phyloP scores from a whole-genome alignment of 2,113 vertebrate species.

The Shinisaurus crocodilurus region DNA sequence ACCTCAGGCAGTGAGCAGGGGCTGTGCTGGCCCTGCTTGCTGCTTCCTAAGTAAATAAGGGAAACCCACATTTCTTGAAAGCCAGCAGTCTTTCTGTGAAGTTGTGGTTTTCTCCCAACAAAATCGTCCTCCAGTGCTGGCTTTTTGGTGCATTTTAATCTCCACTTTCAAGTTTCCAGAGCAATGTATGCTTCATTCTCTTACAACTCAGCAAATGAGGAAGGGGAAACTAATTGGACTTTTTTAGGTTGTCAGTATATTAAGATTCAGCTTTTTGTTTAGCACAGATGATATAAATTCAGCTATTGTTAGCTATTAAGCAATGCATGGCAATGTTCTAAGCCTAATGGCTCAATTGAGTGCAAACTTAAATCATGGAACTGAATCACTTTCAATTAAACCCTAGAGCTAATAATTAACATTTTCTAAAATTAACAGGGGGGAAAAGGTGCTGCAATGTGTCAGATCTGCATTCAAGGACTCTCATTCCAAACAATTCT shows the following conservation, averaged over 20 bases:
- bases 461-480: not conserved
- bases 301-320: slow-evolving; percentile 25
- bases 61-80: slow-evolving; percentile 15
- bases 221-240: slow-evolving; percentile 11
- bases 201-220: slow-evolving; percentile 4
- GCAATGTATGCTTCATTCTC: slow-evolving; percentile 8
- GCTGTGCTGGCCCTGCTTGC: not conserved
- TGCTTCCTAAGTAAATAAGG: not conserved
- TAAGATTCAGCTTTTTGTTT: slow-evolving; percentile 19
- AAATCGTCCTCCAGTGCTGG: not conserved
- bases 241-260: slow-evolving; percentile 26
- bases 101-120: not conserved
- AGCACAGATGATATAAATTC: slow-evolving; percentile 25
- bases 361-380: slow-evolving; percentile 14
- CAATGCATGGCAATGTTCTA: slow-evolving; percentile 1
- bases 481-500: not conserved
- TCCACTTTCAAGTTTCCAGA: not conserved
- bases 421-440: slow-evolving; percentile 20
- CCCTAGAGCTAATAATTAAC: slow-evolving; percentile 24
- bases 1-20: not conserved
- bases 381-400: slow-evolving; percentile 40
- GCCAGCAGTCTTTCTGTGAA: not conserved
- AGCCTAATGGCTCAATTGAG: slow-evolving; percentile 11
- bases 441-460: not conserved
- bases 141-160: not conserved